phyloP scores from a whole-genome alignment of 2,888 invertebrate species.

The Drosophila basisetae region DNA sequence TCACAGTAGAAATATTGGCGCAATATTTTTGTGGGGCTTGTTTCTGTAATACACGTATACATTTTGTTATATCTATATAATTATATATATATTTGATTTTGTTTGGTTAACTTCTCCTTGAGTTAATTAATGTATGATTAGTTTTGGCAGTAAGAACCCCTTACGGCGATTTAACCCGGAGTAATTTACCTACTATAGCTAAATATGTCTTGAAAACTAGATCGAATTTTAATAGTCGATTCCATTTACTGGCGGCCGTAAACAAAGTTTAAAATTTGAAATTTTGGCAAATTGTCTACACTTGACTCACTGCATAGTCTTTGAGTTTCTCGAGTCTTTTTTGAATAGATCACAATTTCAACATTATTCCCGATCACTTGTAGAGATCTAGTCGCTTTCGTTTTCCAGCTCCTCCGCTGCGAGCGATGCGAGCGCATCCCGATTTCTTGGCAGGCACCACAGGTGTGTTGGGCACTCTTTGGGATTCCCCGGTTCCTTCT shows the following conservation, averaged over 20 bases:
- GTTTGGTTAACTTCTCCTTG: conserved; percentile 12
- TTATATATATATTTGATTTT: neutral
- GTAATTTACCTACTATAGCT: neutral
- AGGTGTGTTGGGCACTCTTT: conserved; percentile 63
- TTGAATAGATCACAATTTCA: conserved; percentile 39
- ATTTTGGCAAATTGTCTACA: conserved; percentile 21
- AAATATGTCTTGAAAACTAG: conserved; percentile 1
- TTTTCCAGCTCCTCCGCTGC: conserved; percentile 53
- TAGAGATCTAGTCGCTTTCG: conserved; percentile 66
- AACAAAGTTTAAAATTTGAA: conserved; percentile 13
- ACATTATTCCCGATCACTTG: conserved; percentile 42
- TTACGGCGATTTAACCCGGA: neutral
- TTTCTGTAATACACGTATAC: neutral
- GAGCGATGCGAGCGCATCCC: conserved; percentile 43
- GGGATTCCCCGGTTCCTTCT: conserved; percentile 44
- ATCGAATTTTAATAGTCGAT: neutral
- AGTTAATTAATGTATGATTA: conserved; percentile 10
- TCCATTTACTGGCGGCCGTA: neutral
- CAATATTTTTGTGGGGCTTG: neutral
- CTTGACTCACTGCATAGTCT: conserved; percentile 53
- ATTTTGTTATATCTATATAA: neutral
- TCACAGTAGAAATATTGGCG: conserved; percentile 11
- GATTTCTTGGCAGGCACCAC: conserved; percentile 43
- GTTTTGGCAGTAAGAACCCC: neutral
- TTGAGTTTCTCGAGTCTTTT: conserved; percentile 64